Evolutionary conservation across 1,140 invertebrate genomes (phyloP), one percentile per base, ranked within the genome.

Genomic region (Rhagoletis pomonella): DNA sequence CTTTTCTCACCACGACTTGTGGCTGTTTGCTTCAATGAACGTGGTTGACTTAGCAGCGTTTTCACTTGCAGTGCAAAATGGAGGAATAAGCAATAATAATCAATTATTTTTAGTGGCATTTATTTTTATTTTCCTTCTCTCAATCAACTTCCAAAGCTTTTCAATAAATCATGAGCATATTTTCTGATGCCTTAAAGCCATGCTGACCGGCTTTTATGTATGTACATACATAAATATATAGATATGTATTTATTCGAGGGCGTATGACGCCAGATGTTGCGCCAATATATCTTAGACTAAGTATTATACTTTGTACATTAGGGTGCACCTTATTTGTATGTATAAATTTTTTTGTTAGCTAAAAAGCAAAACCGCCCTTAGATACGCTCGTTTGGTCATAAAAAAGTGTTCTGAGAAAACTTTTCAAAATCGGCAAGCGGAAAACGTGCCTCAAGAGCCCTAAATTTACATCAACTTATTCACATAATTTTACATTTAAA

Each of bases 21-120:
- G 39, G 3, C 4, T 73, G 67, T 73, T 73, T 73, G 65, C 65
- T 67, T 67, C 42, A 73, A 73, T 73, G 44, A 73, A 73, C 42
- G 67, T 39, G 67, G 67, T 73, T 73, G 67, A 73, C 67, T 73
- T 73, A 73, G 9, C 12, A 17, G 42, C 67, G 39, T 4, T 73
- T 47, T 47, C 67, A 17, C 9, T 73, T 39, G 42, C 67, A 73
- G 42, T 10, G 65, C 12, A 4, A 4, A 69, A 69, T 1, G 60
- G 4, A 4, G 29, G 39, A 12, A 42, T 7, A 44, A 69, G 60
- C 44, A 73, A 73, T 73, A 73, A 44, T 73, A 47, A 14, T 73
- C 39, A 73, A 42, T 44, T 39, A 73, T 17, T 47, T 73, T n/a
- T 17, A 62, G 10, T 62, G 10, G 4, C 60, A 62, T 17, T 62